A percentile compares a stretch with the other conserved stretches of the same genome.
phyloP scores from a whole-genome alignment of 2,888 invertebrate species.

The Leptopilina myrica region DNA sequence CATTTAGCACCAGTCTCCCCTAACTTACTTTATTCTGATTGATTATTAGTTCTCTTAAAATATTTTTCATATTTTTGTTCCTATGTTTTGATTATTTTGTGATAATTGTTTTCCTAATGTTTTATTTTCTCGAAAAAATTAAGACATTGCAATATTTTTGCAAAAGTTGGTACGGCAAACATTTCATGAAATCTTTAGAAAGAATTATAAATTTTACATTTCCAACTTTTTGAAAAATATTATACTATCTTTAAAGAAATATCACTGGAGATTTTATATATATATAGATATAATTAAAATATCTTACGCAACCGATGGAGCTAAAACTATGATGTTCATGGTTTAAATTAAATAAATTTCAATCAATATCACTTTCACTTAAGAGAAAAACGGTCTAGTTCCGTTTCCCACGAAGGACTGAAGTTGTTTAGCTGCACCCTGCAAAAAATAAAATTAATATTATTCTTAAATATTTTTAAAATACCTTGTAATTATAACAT shows the following conservation, averaged over 20 bases:
- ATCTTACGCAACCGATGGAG: conserved; percentile 18
- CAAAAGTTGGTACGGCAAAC: no score
- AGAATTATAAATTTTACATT: no score
- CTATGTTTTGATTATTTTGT: not conserved
- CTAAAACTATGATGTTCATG: conserved; percentile 22
- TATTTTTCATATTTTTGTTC: no score
- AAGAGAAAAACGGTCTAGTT: conserved; percentile 59
- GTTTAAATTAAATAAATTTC: conserved; percentile 36
- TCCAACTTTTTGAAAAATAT: no score
- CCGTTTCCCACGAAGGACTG: conserved; percentile 80
- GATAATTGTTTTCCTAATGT: not conserved
- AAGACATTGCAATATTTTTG: no score
- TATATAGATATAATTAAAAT: not conserved
- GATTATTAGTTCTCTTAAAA: no score
- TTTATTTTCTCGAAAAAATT: not conserved
- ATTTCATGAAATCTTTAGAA: no score
- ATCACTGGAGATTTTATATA: conserved; percentile 6
- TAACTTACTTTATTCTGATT: no score
- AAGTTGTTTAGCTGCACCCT: conserved; percentile 86
- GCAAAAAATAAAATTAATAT: conserved; percentile 69
- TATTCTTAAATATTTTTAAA: no score
- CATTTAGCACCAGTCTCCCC: no score
- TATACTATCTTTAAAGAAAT: not conserved
- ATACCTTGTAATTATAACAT: no score
- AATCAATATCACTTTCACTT: conserved; percentile 39